Base-by-base conservation (phyloP, 2,797 vertebrate species). In the Amazona ochrocephala region DNA sequence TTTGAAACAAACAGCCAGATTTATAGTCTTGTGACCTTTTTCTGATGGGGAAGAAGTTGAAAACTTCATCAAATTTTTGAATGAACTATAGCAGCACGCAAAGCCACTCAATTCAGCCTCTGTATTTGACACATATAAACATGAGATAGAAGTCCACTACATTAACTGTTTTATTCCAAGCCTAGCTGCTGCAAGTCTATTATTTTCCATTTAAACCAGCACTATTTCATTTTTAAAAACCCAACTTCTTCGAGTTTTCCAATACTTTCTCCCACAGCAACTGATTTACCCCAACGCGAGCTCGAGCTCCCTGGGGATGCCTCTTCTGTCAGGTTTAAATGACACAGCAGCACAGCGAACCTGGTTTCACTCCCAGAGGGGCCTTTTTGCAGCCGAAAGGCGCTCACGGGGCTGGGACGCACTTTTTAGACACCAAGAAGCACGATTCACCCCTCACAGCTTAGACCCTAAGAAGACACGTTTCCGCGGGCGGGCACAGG, bases 81-180 rank as follows among this genome's bases (percentile, higher is more conserved):
- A 10, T 1, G 8, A 86, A 13, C n/a, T 8, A 29, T 0, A 10
- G 29, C 5, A 9, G 11, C 23, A 11, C 0, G 4, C 5, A 0
- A 21, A 61, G 17, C 1, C 34, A 2, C 13, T 10, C 16, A 19
- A 37, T 47, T 19, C 64, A 71, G 65, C 37, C 2, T 1, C 10
- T 0, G 11, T 2, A 8, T 21, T 65, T 27, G 0, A 13, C 0
- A 9, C 9, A 5, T 1, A 19, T 7, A 42, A 19, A 53, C 2
- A 9, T 1, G 39, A 32, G 56, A 12, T 0, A 39, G 5, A 13
- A 20, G 10, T 1, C 6, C 20, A 3, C 29, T 5, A 2, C 44
- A 5, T 7, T 54, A 54, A 54, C 29, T 34, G 54, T 1, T 7
- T 21, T 51, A 21, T 22, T 7, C 6, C 9, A 17, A 11, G 24